Conservation (phyloP, 2,113 vertebrate species). For the Sula dactylatra region DNA sequence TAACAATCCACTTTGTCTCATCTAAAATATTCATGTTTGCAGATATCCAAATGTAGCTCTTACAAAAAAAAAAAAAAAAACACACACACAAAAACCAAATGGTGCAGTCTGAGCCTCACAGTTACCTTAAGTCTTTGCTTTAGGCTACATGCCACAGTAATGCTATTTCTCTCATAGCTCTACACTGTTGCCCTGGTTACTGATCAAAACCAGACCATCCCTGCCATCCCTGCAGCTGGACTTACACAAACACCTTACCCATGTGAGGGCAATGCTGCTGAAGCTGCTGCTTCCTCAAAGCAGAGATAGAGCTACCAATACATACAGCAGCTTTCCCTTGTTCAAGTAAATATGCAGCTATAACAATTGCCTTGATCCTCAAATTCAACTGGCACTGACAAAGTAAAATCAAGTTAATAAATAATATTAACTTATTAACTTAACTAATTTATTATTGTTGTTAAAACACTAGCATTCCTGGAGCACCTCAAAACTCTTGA, state of each 20-base stretch:
- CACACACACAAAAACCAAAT: not conserved
- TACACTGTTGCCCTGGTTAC: conserved; percentile 31
- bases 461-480: not conserved
- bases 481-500: not conserved
- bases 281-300: not conserved
- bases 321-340: not conserved
- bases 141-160: not conserved
- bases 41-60: conserved; percentile 32
- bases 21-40: conserved; percentile 68
- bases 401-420: not conserved
- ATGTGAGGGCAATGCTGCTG: not conserved
- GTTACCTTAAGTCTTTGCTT: not conserved
- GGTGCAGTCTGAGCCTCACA: not conserved
- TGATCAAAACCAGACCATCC: not conserved
- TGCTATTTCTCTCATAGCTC: not conserved
- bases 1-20: conserved; percentile 44
- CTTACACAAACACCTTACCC: not conserved
- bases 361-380: not conserved
- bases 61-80: no score
- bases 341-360: not conserved
- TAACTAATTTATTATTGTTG: not conserved
- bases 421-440: no score
- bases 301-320: not conserved
- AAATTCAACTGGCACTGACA: not conserved
- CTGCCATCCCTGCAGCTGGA: not conserved